Evolutionary conservation across 2,797 vertebrate species (phyloP).

Genomic region (Saxicola maurus): DNA sequence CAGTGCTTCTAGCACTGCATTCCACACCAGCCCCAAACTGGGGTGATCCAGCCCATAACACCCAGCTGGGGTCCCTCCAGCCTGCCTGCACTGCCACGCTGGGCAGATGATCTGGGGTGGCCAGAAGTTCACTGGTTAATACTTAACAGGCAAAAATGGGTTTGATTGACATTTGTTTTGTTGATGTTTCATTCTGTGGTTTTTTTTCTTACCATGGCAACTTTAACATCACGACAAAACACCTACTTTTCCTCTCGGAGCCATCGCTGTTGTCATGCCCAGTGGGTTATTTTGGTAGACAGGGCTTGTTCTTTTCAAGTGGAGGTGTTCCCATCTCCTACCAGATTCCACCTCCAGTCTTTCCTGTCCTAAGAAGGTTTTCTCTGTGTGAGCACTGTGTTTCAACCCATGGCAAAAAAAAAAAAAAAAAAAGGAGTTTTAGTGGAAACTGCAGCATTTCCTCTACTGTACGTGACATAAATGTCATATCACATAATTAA

Average conservation of each 20-base stretch:
- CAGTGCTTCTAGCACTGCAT: slow-evolving; percentile 38
- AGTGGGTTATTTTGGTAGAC: slow-evolving; percentile 48
- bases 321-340: slow-evolving; percentile 50
- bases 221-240: slow-evolving; percentile 54
- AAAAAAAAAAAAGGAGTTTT: background rate
- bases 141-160: background rate
- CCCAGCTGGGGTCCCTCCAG: background rate
- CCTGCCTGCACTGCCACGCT: rapidly evolving
- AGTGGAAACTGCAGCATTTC: slow-evolving; percentile 22
- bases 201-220: slow-evolving; percentile 46
- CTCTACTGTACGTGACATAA: slow-evolving; percentile 19
- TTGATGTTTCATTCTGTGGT: slow-evolving; percentile 37
- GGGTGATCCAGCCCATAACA: background rate
- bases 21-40: background rate
- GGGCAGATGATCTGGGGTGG: background rate
- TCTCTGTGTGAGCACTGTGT: background rate
- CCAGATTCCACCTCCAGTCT: slow-evolving; percentile 45
- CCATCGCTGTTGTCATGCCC: slow-evolving; percentile 41
- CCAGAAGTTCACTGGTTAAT: slow-evolving; percentile 23
- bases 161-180: slow-evolving; percentile 35
- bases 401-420: slow-evolving; percentile 1
- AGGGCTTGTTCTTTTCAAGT: slow-evolving; percentile 51
- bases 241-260: slow-evolving; percentile 29
- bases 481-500: slow-evolving; percentile 32
- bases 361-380: slow-evolving; percentile 34